Evolutionary conservation across 2,888 invertebrate species (phyloP).

Genomic region (Belgica antarctica): DNA sequence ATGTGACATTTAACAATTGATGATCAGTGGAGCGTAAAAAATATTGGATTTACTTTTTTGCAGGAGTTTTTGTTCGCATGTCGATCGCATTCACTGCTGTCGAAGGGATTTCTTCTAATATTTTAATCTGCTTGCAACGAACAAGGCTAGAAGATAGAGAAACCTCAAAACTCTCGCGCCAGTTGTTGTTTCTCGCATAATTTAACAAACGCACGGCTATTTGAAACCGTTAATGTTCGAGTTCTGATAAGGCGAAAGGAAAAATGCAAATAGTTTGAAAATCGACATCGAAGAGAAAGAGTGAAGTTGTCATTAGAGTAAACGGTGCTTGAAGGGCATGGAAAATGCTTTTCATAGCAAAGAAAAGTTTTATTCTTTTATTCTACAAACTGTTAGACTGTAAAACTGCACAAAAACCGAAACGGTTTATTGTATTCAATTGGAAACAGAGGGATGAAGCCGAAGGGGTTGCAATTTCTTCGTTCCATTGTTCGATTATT

Average conservation of each 20-base stretch:
- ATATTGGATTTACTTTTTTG: conserved; percentile 21
- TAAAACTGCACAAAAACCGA: conserved; percentile 2
- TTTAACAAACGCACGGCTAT: conserved; percentile 9
- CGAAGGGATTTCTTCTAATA: conserved; percentile 23
- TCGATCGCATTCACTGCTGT: conserved; percentile 1
- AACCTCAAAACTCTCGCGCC: conserved; percentile 20
- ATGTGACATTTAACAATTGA: conserved; percentile 28
- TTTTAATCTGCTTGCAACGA: conserved; percentile 15
- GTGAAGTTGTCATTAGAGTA: not conserved
- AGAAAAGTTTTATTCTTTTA: not conserved
- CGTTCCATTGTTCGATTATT: conserved; percentile 23
- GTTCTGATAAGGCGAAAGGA: not conserved
- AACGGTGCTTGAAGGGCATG: not conserved
- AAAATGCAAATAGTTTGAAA: conserved; percentile 6
- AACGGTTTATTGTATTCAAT: not conserved
- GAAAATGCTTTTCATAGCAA: conserved; percentile 11
- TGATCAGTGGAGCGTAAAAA: not conserved
- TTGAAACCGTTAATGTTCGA: conserved; percentile 4
- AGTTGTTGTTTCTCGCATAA: conserved; percentile 30
- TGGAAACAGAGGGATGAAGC: conserved; percentile 1
- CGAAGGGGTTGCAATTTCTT: conserved; percentile 10
- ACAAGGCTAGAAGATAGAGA: too few species aligned
- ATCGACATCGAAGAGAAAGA: not conserved
- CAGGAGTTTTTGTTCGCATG: not conserved
- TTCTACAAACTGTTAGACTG: not conserved